Conservation (phyloP, 2,888 invertebrate genomes). For the Melieria picta region DNA sequence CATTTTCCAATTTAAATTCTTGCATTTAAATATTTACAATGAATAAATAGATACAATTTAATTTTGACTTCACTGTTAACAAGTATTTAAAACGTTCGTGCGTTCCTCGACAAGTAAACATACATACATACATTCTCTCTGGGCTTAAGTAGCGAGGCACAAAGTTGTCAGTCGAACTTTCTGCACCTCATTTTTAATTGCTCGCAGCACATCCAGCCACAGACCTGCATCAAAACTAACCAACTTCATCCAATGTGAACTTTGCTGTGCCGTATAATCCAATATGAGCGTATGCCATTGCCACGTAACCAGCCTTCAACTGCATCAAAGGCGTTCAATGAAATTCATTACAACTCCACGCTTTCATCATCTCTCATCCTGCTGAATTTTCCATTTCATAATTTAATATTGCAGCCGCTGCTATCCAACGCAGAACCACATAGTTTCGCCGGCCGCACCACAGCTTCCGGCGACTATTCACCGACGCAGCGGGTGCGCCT, state of each 20-base stretch:
- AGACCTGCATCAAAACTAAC: no score
- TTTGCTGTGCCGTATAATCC: conserved; percentile 2
- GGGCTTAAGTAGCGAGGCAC: no score
- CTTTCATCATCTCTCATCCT: not conserved
- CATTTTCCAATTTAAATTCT: no score
- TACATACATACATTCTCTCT: not conserved
- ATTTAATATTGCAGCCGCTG: conserved; percentile 22
- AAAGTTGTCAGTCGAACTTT: no score
- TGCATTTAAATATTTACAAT: no score
- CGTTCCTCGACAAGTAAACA: not conserved
- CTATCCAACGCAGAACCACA: not conserved
- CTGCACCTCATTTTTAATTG: no score
- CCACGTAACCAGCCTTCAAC: not conserved
- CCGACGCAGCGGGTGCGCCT: conserved; percentile 12
- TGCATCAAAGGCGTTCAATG: conserved; percentile 15
- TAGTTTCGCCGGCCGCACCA: no score
- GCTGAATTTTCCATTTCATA: conserved; percentile 22
- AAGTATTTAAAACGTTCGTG: no score
- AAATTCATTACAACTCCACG: conserved; percentile 29
- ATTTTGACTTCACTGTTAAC: no score
- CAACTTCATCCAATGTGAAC: no score
- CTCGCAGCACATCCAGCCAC: no score
- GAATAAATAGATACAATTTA: no score
- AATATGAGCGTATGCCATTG: conserved; percentile 3
- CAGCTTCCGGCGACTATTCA: not conserved